These are phyloP conservation scores for Mus spicilegus DNA, from an alignment of 2,113 vertebrate genomes.

Conservation along the genomic window DNA sequence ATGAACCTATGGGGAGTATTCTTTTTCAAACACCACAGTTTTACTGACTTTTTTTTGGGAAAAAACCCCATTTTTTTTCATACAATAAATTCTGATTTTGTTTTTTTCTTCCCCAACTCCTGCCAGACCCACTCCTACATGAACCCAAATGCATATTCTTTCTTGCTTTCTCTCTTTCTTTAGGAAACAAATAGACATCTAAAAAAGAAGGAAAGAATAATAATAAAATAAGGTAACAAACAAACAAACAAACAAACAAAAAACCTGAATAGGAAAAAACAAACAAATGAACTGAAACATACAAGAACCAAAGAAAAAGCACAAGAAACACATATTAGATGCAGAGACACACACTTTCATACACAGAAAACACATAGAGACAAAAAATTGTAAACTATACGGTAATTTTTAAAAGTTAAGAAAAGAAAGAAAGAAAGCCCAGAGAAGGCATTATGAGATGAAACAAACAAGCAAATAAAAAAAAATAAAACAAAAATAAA, in stretches of 20 bases:
- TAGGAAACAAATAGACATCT: background rate
- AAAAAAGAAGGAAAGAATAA: background rate
- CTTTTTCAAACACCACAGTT: background rate
- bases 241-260: background rate
- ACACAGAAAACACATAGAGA: background rate
- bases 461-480: no score
- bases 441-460: no score
- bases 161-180: background rate
- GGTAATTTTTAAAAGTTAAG: no score
- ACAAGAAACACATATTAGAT: background rate
- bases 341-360: background rate
- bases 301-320: background rate
- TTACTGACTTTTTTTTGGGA: background rate
- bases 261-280: background rate
- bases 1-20: background rate
- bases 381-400: background rate
- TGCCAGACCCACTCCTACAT: background rate
- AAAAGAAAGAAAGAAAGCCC: no score
- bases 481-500: background rate
- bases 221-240: background rate
- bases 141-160: background rate
- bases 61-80: background rate
- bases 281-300: background rate
- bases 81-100: background rate
- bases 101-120: background rate